A percentile compares a stretch with the other conserved stretches of the same genome.
Conservation (phyloP, 2,797 vertebrate species). For the Chelidonichthys spinosus region DNA sequence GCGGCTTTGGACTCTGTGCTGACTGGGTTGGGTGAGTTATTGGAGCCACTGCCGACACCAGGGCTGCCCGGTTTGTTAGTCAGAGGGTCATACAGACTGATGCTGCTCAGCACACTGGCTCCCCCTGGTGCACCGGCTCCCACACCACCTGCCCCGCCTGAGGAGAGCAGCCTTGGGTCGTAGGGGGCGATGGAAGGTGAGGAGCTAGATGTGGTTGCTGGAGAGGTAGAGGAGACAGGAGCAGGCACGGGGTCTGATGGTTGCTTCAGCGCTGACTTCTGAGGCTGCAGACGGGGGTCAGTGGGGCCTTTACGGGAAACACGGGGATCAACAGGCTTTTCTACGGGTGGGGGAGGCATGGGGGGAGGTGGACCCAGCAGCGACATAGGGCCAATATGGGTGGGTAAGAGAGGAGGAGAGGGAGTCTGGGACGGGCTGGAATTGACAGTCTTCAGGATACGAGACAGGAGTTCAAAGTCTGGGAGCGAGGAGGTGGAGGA, state of each 20-base stretch:
- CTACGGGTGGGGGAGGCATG: conserved; percentile 53
- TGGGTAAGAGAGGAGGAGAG: conserved; percentile 56
- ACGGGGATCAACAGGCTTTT: conserved; percentile 91
- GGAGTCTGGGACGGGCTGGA: conserved; percentile 77
- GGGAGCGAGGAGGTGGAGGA: conserved; percentile 82
- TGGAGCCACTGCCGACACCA: conserved; percentile 65
- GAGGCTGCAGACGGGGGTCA: conserved; percentile 89
- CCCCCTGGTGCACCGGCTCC: conserved; percentile 69
- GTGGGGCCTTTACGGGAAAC: conserved; percentile 82
- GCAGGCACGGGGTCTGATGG: conserved; percentile 60
- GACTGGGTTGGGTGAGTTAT: conserved; percentile 68
- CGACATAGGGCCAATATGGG: conserved; percentile 38
- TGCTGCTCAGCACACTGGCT: conserved; percentile 89
- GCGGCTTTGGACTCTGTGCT: conserved; percentile 77
- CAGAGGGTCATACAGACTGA: conserved; percentile 94
- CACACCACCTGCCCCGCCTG: conserved; percentile 83
- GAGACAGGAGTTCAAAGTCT: conserved; percentile 93
- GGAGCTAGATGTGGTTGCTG: conserved; percentile 46
- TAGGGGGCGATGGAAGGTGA: conserved; percentile 88
- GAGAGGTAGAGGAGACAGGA: conserved; percentile 55
- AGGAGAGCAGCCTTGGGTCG: conserved; percentile 89
- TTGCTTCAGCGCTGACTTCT: conserved; percentile 78
- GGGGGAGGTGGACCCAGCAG: conserved; percentile 64
- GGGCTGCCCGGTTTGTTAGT: conserved; percentile 84
- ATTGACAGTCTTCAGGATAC: conserved; percentile 92